These are phyloP conservation scores for Drosophila robusta DNA, from an alignment of 2,888 invertebrate species.

Conservation along the genomic window DNA sequence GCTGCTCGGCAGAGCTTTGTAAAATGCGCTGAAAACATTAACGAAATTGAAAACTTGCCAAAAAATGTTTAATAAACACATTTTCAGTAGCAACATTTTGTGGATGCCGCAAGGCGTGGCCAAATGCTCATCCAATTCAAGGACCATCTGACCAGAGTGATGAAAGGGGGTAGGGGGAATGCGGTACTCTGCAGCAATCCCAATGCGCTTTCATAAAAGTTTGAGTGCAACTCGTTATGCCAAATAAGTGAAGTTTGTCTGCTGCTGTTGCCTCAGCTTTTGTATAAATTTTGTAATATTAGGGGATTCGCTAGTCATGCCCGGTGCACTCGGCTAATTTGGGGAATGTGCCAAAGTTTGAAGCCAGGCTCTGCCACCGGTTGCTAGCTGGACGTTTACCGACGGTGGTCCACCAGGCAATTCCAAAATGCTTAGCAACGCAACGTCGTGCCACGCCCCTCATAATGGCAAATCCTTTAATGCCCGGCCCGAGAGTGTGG, in stretches of 20 bases:
- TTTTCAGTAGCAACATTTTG: constrained; percentile 45
- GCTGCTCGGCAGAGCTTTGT: constrained; percentile 7
- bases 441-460: constrained; percentile 6
- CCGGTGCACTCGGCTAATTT: constrained; percentile 62
- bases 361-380: constrained; percentile 47
- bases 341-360: constrained; percentile 50
- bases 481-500: constrained; percentile 24
- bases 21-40: constrained; percentile 62
- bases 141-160: constrained; percentile 1
- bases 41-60: constrained; percentile 77
- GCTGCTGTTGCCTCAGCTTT: constrained; percentile 32
- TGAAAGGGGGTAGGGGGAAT: not conserved
- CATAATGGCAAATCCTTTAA: constrained; percentile 57
- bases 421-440: constrained; percentile 32
- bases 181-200: constrained; percentile 14
- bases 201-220: constrained; percentile 60
- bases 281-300: constrained; percentile 52
- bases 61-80: constrained; percentile 73
- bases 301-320: constrained; percentile 21
- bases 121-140: constrained; percentile 26
- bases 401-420: constrained; percentile 23
- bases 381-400: constrained; percentile 26
- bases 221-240: constrained; percentile 70
- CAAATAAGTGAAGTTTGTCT: constrained; percentile 63
- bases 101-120: constrained; percentile 3